Percentiles rank a stretch among this genome's conserved stretches.
Evolutionary conservation across 2,797 vertebrate genomes (phyloP).

Genomic region (Carcharodon carcharias): DNA sequence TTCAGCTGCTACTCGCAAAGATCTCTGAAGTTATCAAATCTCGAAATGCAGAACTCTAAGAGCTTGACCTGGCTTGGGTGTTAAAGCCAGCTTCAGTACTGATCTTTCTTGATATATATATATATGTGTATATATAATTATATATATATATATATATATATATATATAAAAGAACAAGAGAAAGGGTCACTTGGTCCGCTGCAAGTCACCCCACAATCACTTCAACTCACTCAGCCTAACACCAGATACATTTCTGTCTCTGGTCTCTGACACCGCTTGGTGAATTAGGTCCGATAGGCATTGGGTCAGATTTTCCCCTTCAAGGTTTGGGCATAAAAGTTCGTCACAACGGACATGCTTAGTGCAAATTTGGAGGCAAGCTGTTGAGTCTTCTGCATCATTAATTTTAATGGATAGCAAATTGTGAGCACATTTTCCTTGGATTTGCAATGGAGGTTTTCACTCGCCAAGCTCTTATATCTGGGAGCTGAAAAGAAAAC

Average conservation of each 20-base stretch:
- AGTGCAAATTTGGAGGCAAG: not conserved
- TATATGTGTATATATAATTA: too few species aligned
- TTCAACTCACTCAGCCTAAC: not conserved
- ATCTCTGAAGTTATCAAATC: not conserved
- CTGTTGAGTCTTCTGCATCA: not conserved
- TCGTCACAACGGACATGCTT: not conserved
- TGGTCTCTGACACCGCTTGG: not conserved
- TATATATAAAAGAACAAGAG: not conserved
- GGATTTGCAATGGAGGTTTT: not conserved
- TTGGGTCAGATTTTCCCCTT: not conserved
- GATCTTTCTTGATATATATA: not conserved
- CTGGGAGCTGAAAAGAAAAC: not conserved
- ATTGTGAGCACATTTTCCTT: not conserved
- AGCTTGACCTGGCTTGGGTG: not conserved
- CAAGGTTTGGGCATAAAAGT: not conserved
- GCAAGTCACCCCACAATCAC: not conserved
- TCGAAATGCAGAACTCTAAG: not conserved
- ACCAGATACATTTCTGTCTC: not conserved
- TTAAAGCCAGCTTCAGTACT: not conserved
- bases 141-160: too few species aligned
- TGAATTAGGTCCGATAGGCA: not conserved
- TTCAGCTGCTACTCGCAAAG: not conserved
- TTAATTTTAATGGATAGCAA: not conserved
- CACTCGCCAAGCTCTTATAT: not conserved
- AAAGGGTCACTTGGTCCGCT: not conserved